A percentile compares a stretch with the other conserved stretches of the same genome.
These are phyloP conservation scores for Plotosus lineatus DNA, from an alignment of 2,113 vertebrate genomes.

Conservation along the genomic window DNA sequence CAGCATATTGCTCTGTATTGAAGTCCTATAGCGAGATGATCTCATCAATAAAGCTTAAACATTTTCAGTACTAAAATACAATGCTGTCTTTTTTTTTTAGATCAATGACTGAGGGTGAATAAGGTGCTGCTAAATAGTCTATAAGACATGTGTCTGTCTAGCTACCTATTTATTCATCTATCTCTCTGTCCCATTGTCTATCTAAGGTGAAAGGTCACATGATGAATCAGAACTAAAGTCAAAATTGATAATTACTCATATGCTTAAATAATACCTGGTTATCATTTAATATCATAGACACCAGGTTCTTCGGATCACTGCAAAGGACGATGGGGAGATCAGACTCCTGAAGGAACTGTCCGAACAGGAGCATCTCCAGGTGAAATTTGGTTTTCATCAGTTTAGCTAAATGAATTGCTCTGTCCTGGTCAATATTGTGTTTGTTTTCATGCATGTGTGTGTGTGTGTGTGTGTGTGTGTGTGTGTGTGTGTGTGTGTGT, in stretches of 20 bases:
- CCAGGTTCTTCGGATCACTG: constrained; percentile 82
- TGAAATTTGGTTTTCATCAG: constrained; percentile 50
- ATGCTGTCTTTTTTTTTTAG: too few species aligned
- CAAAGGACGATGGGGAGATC: constrained; percentile 72
- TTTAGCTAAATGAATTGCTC: background rate
- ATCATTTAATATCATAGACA: constrained; percentile 75
- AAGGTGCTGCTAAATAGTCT: too few species aligned
- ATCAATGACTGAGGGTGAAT: too few species aligned
- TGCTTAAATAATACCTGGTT: background rate
- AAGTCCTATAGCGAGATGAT: too few species aligned
- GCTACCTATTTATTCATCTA: background rate
- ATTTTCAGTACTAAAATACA: too few species aligned
- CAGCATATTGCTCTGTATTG: too few species aligned
- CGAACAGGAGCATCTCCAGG: constrained; percentile 69
- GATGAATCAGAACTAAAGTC: background rate
- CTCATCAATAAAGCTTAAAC: too few species aligned
- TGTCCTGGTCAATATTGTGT: too few species aligned
- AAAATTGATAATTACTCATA: background rate
- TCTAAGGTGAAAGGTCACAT: background rate
- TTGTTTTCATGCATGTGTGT: background rate
- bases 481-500: background rate
- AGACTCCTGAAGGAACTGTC: constrained; percentile 72
- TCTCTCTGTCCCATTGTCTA: background rate
- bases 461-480: background rate
- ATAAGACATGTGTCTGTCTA: background rate